phyloP scores from a whole-genome alignment of 2,888 invertebrate genomes.

The Leptopterna dolabrata region DNA sequence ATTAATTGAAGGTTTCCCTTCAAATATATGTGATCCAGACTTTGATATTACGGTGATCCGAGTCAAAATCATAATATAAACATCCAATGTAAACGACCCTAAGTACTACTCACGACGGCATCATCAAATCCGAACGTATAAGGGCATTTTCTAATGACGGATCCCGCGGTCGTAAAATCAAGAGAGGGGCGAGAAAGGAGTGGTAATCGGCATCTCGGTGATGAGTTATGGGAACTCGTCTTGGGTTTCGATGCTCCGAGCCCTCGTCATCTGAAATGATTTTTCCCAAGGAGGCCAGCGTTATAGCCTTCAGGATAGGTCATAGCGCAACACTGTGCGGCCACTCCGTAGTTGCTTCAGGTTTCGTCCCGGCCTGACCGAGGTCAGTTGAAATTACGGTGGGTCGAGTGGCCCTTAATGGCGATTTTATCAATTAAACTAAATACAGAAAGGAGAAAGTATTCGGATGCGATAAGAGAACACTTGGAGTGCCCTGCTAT shows the following conservation, averaged over 20 bases:
- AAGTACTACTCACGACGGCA: no score
- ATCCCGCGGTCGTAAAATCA: background rate
- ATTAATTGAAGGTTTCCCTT: no score
- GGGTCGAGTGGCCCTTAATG: background rate
- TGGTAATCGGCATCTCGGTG: background rate
- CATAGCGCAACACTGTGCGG: background rate
- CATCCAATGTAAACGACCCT: no score
- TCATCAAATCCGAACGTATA: no score
- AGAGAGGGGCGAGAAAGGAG: background rate
- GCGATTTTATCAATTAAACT: background rate
- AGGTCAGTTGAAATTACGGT: background rate
- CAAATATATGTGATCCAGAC: no score
- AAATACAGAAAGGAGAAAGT: background rate
- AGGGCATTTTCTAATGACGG: background rate
- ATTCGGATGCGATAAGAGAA: background rate
- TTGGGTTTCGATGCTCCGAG: background rate
- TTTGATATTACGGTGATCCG: no score
- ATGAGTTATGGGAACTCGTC: background rate
- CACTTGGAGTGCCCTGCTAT: no score
- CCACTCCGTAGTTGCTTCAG: background rate
- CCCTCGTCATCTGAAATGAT: background rate
- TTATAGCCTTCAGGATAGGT: conserved; percentile 3
- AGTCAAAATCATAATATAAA: no score
- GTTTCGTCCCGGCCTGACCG: background rate
- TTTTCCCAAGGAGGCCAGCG: background rate